Base-by-base conservation (phyloP, 2,888 invertebrate genomes). In the Exocentrus adspersus region DNA sequence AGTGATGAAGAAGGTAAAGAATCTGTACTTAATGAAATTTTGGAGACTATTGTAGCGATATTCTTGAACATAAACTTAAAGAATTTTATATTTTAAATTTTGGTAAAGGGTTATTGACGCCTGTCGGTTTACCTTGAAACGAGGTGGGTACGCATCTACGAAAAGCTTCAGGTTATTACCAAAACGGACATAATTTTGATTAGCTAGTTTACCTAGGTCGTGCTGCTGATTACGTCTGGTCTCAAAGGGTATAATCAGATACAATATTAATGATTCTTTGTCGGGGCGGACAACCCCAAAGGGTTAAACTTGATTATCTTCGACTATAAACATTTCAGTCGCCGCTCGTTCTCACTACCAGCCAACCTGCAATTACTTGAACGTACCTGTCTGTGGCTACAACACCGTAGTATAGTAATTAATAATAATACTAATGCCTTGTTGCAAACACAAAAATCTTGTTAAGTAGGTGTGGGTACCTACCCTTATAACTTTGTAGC, bases 391-490 rank as follows among this genome's bases (percentile, higher is more conserved):
- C 24, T 41, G 17, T 42, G 10, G 4, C 37, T 24, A 24, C 3
- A 24, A 24, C 7, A 24, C 4, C 24, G 7, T 24, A 24, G 7
- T 24, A 24, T 24, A 24, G 24, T 24, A 24, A 24, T 3, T 3
- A 24, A 24, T 7, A 5, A 24, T 24, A 37, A 10, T 37, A 12
- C 37, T 2, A 12, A 12, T 37, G 37, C 14, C 1, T 1, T 9
- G 16, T n/a, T 51, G 42, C 17, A 16, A 12, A 17, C 21, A n/a
- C 42, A 57, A 30, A 43, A n/a, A n/a, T n/a, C n/a, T n/a, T n/a
- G n/a, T n/a, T n/a, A n/a, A n/a, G n/a, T n/a, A n/a, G n/a, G n/a
- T n/a, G n/a, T n/a, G n/a, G n/a, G n/a, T n/a, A n/a, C n/a, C n/a
- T n/a, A n/a, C n/a, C n/a, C n/a, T n/a, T n/a, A n/a, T n/a, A n/a